phyloP scores from a whole-genome alignment of 2,888 invertebrate species.

The Axea sp. region DNA sequence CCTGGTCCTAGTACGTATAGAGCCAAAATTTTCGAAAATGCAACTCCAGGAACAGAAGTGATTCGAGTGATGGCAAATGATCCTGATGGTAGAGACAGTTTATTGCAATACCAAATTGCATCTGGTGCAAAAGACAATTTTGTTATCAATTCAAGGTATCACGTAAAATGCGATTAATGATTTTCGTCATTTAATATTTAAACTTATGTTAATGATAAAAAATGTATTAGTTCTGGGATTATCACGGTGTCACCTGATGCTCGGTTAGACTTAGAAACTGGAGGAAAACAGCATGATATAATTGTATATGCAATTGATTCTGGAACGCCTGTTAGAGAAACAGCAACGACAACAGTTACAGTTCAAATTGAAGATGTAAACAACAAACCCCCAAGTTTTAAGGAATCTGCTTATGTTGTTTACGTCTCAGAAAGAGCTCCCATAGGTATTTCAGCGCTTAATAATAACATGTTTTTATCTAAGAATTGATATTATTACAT shows the following conservation, averaged over 20 bases:
- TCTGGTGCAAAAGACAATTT: conserved; percentile 89
- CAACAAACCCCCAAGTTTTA: conserved; percentile 90
- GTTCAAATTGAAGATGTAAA: conserved; percentile 88
- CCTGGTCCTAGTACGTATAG: conserved; percentile 86
- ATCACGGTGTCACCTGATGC: conserved; percentile 87
- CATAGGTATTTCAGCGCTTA: conserved; percentile 80
- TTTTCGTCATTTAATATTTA: no score
- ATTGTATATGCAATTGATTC: conserved; percentile 88
- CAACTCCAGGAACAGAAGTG: conserved; percentile 85
- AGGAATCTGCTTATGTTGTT: conserved; percentile 82
- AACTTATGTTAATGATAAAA: no score
- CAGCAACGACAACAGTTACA: conserved; percentile 87
- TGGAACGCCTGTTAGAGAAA: conserved; percentile 87
- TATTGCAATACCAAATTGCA: conserved; percentile 86
- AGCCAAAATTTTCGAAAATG: conserved; percentile 86
- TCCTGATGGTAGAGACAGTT: conserved; percentile 87
- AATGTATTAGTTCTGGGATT: conserved; percentile 85
- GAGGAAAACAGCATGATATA: conserved; percentile 85
- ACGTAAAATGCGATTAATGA: no score
- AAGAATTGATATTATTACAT: no score
- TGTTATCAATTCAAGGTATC: conserved; percentile 86
- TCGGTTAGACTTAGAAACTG: conserved; percentile 85
- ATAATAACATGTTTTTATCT: no score
- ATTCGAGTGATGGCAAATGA: conserved; percentile 87
- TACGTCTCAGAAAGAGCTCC: conserved; percentile 86